A percentile compares a stretch with the other conserved stretches of the same genome.
Evolutionary conservation across 2,113 vertebrate species (phyloP).

Genomic region (Zapus hudsonius): DNA sequence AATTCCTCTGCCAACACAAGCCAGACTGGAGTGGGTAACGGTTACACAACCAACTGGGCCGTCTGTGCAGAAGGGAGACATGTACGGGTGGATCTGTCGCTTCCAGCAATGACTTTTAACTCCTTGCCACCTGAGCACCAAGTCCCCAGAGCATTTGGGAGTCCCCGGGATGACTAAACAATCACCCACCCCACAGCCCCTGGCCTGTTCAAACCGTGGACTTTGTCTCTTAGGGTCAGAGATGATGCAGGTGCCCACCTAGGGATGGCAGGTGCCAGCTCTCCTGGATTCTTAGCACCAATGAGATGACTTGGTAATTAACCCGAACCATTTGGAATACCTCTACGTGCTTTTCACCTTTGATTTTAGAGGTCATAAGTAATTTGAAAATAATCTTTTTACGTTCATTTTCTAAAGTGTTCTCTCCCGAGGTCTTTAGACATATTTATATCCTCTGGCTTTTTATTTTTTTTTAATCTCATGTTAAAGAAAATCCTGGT

Average conservation of each 20-base stretch:
- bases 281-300: no score
- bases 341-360: background rate
- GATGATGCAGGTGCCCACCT: no score
- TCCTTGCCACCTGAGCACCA: conserved; percentile 49
- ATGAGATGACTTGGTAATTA: background rate
- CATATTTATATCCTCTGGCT: background rate
- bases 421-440: background rate
- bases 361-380: conserved; percentile 12
- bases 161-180: conserved; percentile 46
- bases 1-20: conserved; percentile 85
- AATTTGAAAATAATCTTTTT: background rate
- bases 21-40: conserved; percentile 80
- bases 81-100: conserved; percentile 54
- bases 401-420: conserved; percentile 19
- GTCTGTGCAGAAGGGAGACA: conserved; percentile 56
- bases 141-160: background rate
- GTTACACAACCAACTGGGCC: conserved; percentile 60
- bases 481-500: conserved; percentile 32
- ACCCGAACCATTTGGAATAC: background rate
- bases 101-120: conserved; percentile 44
- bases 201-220: background rate
- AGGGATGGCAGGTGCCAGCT: no score
- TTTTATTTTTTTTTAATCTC: background rate
- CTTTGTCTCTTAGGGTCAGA: conserved; percentile 14
- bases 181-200: background rate